A percentile compares a stretch with the other conserved stretches of the same genome.
Conservation (phyloP, 2,888 invertebrate species). For the Epinotia nisella region DNA sequence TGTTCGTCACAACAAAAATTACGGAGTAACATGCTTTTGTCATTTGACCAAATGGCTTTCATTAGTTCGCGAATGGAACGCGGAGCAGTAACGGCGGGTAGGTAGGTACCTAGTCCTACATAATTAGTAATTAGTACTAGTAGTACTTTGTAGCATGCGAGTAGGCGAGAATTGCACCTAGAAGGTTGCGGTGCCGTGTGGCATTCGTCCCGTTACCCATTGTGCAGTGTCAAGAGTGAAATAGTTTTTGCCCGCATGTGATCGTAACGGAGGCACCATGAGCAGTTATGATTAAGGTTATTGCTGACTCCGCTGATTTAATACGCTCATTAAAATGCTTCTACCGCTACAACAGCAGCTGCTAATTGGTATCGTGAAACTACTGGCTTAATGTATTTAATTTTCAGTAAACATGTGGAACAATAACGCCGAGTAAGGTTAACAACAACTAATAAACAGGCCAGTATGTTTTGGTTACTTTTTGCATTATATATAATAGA, state of each 20-base stretch:
- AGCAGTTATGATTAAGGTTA: slow-evolving; percentile 33
- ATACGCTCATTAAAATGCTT: slow-evolving; percentile 6
- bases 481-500: too few species aligned
- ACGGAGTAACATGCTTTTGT: slow-evolving; percentile 50
- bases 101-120: background rate
- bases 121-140: slow-evolving; percentile 22
- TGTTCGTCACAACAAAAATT: slow-evolving; percentile 41
- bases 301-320: slow-evolving; percentile 16
- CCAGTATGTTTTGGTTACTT: background rate
- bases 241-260: slow-evolving; percentile 48
- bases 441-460: too few species aligned
- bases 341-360: background rate
- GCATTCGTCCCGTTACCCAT: slow-evolving; percentile 52
- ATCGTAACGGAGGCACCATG: slow-evolving; percentile 26
- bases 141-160: slow-evolving; percentile 42
- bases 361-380: background rate
- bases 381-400: background rate
- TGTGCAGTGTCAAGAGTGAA: slow-evolving; percentile 50
- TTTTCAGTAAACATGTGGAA: background rate
- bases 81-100: slow-evolving; percentile 45
- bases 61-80: slow-evolving; percentile 45
- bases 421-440: background rate
- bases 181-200: slow-evolving; percentile 51
- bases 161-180: slow-evolving; percentile 51
- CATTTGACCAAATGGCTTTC: slow-evolving; percentile 52